Conservation (phyloP, 2,888 invertebrate species). For the Amblyjoppa fuscipennis region DNA sequence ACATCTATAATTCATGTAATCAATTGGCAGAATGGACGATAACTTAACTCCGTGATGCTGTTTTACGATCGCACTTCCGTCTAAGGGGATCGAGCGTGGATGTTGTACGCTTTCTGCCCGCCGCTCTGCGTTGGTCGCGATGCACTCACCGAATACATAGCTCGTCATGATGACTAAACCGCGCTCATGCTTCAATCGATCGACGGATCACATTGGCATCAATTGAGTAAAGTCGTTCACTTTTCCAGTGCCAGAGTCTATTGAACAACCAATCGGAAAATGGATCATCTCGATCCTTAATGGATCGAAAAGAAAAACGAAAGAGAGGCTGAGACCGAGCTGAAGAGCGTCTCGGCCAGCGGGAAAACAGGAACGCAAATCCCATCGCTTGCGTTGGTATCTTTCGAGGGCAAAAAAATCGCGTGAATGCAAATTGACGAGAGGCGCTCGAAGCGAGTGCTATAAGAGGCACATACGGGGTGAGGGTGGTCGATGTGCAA, state of each 20-base stretch:
- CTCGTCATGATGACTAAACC: background rate
- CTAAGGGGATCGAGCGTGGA: constrained; percentile 39
- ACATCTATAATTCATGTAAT: constrained; percentile 80
- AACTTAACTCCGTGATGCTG: constrained; percentile 72
- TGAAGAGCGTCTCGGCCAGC: constrained; percentile 25
- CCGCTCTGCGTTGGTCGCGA: background rate
- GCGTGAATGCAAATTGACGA: constrained; percentile 77
- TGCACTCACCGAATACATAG: background rate
- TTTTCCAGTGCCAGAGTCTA: too few relatives aligned
- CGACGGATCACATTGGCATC: background rate
- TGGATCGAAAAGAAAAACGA: constrained; percentile 14
- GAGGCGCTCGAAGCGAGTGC: constrained; percentile 69
- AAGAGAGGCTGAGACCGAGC: constrained; percentile 31
- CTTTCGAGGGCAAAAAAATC: constrained; percentile 67
- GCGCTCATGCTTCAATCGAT: background rate
- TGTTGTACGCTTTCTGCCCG: constrained; percentile 6
- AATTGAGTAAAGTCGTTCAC: too few relatives aligned
- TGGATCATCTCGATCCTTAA: constrained; percentile 4
- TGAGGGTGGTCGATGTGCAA: constrained; percentile 11
- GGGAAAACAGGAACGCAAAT: constrained; percentile 72
- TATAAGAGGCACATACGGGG: constrained; percentile 36
- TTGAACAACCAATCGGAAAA: background rate
- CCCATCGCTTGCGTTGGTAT: constrained; percentile 69
- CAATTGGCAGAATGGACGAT: constrained; percentile 77
- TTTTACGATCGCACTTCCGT: constrained; percentile 74